Base-by-base conservation (phyloP, 2,113 vertebrate genomes). In the Glaucomys volans region DNA sequence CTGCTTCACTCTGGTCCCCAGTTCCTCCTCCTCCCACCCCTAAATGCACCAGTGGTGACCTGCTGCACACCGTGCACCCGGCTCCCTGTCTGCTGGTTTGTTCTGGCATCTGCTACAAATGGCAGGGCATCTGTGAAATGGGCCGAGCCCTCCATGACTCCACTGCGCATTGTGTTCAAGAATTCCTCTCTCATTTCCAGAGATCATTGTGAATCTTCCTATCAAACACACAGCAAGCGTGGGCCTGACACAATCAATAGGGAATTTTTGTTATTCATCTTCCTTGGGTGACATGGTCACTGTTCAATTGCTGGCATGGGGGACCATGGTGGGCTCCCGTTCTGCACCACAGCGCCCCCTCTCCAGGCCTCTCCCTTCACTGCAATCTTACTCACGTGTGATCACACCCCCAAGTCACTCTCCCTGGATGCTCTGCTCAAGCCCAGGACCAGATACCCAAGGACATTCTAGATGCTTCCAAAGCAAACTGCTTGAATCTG, bases 41-140 rank as follows among this genome's bases (percentile, higher is more conserved):
- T 95, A 95, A 94, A 91, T 88, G 71, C 93, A 77, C 59, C 0
- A 57, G 89, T 79, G 87, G 80, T 83, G 72, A 54, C 80, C 50
- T 13, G 52, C 71, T 84, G 26, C 76, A 89, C 14, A 30, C 95
- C 47, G 12, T 54, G 64, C 30, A 32, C 74, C 30, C 91, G 32
- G 20, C 75, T 54, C 44, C 66, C 86, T 35, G 42, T 30, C 74
- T 87, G 57, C 86, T 20, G 1, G 62, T 89, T 91, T n/a, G n/a
- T 37, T 79, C 42, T 87, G 97, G 82, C 88, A 72, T 80, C 20
- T 2, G 30, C 69, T 95, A 87, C 89, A 89, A 87, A 90, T 32
- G 62, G 42, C 0, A 54, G 47, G 57, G 37, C 81, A 87, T 77
- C 83, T 93, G 91, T 62, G 93, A 86, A 44, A 89, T 4, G 44